Conservation (phyloP, 2,888 invertebrate species). For the Cheilosia scutellata region DNA sequence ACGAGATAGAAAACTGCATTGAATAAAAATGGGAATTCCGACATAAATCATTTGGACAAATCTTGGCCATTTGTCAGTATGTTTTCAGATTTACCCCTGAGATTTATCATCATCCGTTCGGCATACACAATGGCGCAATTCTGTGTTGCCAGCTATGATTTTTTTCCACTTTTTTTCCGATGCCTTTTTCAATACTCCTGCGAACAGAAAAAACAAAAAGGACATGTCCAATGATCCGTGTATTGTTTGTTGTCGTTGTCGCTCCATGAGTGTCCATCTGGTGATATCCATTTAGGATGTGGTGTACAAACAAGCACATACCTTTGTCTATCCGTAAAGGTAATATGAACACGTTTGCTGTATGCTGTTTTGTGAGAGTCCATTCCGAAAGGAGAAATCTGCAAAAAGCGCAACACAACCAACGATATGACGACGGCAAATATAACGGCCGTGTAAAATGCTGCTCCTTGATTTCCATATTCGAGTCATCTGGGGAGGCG, state of each 20-base stretch:
- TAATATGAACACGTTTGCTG: conserved; percentile 8
- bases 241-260: conserved; percentile 24
- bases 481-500: conserved; percentile 3
- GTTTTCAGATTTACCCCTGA: conserved; percentile 72
- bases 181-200: conserved; percentile 14
- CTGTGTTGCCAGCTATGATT: conserved; percentile 9
- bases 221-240: conserved; percentile 23
- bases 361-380: not conserved
- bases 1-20: conserved; percentile 44
- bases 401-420: not conserved
- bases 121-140: conserved; percentile 61
- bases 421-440: not conserved
- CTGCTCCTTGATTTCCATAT: conserved; percentile 30
- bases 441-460: not conserved
- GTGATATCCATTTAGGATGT: conserved; percentile 41
- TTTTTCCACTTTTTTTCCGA: conserved; percentile 13
- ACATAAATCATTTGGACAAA: conserved; percentile 74
- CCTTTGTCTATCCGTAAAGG: conserved; percentile 19
- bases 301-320: conserved; percentile 9
- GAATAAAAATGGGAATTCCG: conserved; percentile 46
- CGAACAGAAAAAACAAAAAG: not conserved
- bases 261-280: conserved; percentile 29
- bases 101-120: conserved; percentile 72
- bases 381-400: not conserved
- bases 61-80: conserved; percentile 74